phyloP scores from a whole-genome alignment of 2,888 invertebrate species.

The Blera fallax region DNA sequence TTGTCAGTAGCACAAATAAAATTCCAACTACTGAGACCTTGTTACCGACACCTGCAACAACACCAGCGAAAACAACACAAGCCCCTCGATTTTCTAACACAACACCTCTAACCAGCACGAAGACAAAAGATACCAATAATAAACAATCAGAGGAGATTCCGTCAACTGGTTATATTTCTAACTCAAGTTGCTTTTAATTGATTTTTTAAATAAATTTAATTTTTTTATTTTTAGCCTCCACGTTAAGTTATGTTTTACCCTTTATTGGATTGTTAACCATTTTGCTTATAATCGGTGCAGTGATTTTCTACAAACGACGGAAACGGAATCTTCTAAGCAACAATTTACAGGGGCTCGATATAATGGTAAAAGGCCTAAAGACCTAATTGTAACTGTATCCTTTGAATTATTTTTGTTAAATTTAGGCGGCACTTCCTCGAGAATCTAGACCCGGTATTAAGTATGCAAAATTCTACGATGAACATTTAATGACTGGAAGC shows the following conservation, averaged over 20 bases:
- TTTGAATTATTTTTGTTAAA: neutral
- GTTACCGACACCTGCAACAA: neutral
- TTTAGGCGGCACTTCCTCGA: slow-evolving; percentile 43
- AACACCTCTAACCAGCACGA: neutral
- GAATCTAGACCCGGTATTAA: slow-evolving; percentile 59
- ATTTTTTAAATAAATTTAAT: neutral
- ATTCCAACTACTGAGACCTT: neutral
- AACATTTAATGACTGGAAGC: slow-evolving; percentile 66
- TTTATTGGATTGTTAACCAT: slow-evolving; percentile 31
- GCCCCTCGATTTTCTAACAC: neutral
- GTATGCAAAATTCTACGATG: slow-evolving; percentile 67
- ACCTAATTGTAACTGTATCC: neutral
- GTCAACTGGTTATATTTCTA: slow-evolving; percentile 25
- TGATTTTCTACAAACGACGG: slow-evolving; percentile 41
- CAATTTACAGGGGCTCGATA: slow-evolving; percentile 49
- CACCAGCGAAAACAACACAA: neutral
- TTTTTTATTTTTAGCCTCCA: slow-evolving; percentile 36
- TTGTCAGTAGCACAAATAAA: slow-evolving; percentile 23
- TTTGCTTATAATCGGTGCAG: slow-evolving; percentile 29
- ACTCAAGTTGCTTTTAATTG: too few relatives aligned
- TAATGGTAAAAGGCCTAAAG: slow-evolving; percentile 30
- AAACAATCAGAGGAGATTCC: slow-evolving; percentile 19
- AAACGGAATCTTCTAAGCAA: slow-evolving; percentile 20
- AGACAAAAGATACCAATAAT: slow-evolving; percentile 19
- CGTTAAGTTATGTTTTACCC: slow-evolving; percentile 37